Base-by-base conservation (phyloP, 2,888 invertebrate species). In the Scrobipalpa atriplicella region DNA sequence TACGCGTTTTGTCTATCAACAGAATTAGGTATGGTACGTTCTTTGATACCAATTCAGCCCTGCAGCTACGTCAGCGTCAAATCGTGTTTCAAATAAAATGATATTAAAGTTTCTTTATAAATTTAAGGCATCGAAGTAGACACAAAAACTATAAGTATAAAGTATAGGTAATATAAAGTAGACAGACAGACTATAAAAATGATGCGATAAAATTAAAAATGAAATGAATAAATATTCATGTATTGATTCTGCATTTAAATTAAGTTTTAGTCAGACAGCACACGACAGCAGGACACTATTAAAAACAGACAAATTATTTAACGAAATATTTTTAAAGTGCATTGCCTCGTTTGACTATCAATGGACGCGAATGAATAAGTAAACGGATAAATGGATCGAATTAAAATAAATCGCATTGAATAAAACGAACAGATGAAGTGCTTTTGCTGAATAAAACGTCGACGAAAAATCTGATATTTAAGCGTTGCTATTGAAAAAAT, bases 321-420 rank as follows among this genome's bases (percentile, higher is more conserved):
- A 43, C 6, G 3, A 36, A 65, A 68, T 65, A 62, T 72, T 70
- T 70, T 70, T 72, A 69, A 78, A 82, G 80, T 81, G 81, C 76
- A 78, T 67, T 76, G 64, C 73, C 75, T 76, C 72, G 79, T 79
- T 69, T 72, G 67, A 68, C 69, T 65, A 73, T 67, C 69, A 73
- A 75, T 75, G 67, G 69, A 73, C 70, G 71, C 74, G 73, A 74
- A 75, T 78, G 74, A 70, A 67, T 70, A 76, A 39, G 73, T 56
- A 73, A 74, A 71, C 67, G 70, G 71, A 74, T 72, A 66, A 78
- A 77, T 76, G 72, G 75, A 75, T 77, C 72, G 43, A 64, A 41
- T 64, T 54, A 41, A 64, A 64, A 64, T 56, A 68, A 56, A 56
- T 56, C 21, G 36, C 36, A 21, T 29, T 29, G 21, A 36, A 56